These are phyloP conservation scores for Hydropsyche tenuis DNA, from an alignment of 1,140 invertebrate genomes.

Conservation along the genomic window DNA sequence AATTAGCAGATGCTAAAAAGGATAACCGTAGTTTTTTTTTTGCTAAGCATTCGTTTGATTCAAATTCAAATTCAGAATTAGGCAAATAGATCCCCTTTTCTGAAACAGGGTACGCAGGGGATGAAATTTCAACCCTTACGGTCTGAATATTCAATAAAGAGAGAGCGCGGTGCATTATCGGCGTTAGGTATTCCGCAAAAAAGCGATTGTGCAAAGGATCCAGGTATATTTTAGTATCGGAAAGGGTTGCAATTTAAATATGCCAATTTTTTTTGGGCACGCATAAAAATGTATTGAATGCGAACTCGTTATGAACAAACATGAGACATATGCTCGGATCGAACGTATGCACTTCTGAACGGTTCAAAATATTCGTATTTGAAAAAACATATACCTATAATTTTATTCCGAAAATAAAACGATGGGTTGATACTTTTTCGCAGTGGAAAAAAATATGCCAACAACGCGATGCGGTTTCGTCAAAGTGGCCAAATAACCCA, in stretches of 20 bases:
- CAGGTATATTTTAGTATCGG: slow-evolving; percentile 39
- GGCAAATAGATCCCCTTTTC: slow-evolving; percentile 47
- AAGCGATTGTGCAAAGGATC: slow-evolving; percentile 46
- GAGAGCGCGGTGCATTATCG: slow-evolving; percentile 50
- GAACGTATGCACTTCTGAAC: too few species aligned
- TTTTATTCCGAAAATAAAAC: too few species aligned
- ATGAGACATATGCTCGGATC: background rate
- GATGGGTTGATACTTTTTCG: too few species aligned
- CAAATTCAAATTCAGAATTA: slow-evolving; percentile 49
- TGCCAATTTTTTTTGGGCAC: slow-evolving; percentile 23
- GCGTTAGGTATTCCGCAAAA: slow-evolving; percentile 44
- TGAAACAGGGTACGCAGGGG: slow-evolving; percentile 26
- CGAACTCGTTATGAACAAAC: background rate
- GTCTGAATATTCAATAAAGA: slow-evolving; percentile 50
- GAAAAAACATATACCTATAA: too few species aligned
- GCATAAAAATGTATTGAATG: background rate
- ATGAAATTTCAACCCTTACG: slow-evolving; percentile 49
- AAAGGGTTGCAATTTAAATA: slow-evolving; percentile 42
- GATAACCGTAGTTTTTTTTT: slow-evolving; percentile 33
- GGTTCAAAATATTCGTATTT: too few species aligned
- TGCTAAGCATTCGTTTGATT: background rate
- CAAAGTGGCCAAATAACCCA: slow-evolving; percentile 33
- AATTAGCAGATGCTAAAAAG: slow-evolving; percentile 49
- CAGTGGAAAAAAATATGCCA: too few species aligned
- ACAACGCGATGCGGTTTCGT: background rate